phyloP scores from a whole-genome alignment of 2,888 invertebrate genomes.

The Hirtodrosophila cameraria region DNA sequence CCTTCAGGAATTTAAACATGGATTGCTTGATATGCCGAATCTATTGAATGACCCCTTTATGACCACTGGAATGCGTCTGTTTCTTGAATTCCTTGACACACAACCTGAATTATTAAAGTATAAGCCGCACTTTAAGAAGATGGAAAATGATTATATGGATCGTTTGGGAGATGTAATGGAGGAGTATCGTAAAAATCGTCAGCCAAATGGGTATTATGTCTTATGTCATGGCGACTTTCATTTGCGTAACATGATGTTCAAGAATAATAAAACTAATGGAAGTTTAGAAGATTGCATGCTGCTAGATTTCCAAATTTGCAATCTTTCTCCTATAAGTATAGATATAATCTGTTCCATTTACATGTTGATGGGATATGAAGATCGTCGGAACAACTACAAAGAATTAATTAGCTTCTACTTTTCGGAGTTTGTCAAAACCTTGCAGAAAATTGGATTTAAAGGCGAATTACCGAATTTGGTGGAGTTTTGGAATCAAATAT shows the following conservation, averaged over 20 bases:
- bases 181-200: slow-evolving; percentile 16
- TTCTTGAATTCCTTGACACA: slow-evolving; percentile 44
- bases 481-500: slow-evolving; percentile 56
- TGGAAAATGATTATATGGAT: slow-evolving; percentile 6
- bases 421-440: slow-evolving; percentile 31
- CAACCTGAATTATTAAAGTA: slow-evolving; percentile 35
- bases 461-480: slow-evolving; percentile 56
- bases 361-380: slow-evolving; percentile 51
- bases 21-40: slow-evolving; percentile 65
- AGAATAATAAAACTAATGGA: slow-evolving; percentile 21
- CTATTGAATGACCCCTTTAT: slow-evolving; percentile 32
- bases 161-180: background rate
- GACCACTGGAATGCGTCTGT: slow-evolving; percentile 32
- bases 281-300: slow-evolving; percentile 50
- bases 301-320: slow-evolving; percentile 67
- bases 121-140: slow-evolving; percentile 26
- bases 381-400: slow-evolving; percentile 50
- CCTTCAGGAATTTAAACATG: slow-evolving; percentile 71
- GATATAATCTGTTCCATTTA: slow-evolving; percentile 68
- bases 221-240: slow-evolving; percentile 67
- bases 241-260: slow-evolving; percentile 62
- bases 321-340: slow-evolving; percentile 53
- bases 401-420: slow-evolving; percentile 57
- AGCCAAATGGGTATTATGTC: slow-evolving; percentile 47
- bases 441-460: slow-evolving; percentile 38